Conservation (phyloP, 2,888 invertebrate genomes). For the Dasysyrphus tricinctus region DNA sequence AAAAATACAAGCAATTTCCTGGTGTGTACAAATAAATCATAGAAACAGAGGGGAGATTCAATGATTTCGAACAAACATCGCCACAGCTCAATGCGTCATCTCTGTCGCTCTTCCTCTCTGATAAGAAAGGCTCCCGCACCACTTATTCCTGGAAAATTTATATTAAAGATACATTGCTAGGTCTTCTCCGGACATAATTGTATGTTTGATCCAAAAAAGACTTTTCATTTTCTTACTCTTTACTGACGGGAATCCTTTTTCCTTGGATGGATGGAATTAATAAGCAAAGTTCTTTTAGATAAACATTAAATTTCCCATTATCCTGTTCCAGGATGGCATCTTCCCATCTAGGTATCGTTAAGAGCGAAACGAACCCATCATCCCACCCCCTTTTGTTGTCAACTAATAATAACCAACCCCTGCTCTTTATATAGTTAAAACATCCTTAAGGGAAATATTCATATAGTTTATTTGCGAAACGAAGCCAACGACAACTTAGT, state of each 20-base stretch:
- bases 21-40: slow-evolving; percentile 66
- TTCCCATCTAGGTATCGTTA: slow-evolving; percentile 6
- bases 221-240: slow-evolving; percentile 6
- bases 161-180: slow-evolving; percentile 60
- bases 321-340: slow-evolving; percentile 39
- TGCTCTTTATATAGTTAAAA: background rate
- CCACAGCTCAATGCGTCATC: slow-evolving; percentile 44
- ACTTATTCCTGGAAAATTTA: slow-evolving; percentile 62
- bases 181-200: slow-evolving; percentile 47
- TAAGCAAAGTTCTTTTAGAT: slow-evolving; percentile 72
- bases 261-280: slow-evolving; percentile 55
- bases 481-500: slow-evolving; percentile 40
- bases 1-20: slow-evolving; percentile 69
- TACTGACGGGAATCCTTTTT: slow-evolving; percentile 12
- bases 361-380: background rate
- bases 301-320: slow-evolving; percentile 73
- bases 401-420: slow-evolving; percentile 24
- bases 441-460: slow-evolving; percentile 36
- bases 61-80: slow-evolving; percentile 62
- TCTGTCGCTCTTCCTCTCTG: background rate
- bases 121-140: background rate
- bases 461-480: slow-evolving; percentile 10
- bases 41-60: slow-evolving; percentile 50
- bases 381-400: slow-evolving; percentile 15
- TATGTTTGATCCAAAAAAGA: slow-evolving; percentile 22